A percentile compares a stretch with the other conserved stretches of the same genome.
Evolutionary conservation across 2,888 invertebrate species (phyloP).

Genomic region (Lapara coniferarum): DNA sequence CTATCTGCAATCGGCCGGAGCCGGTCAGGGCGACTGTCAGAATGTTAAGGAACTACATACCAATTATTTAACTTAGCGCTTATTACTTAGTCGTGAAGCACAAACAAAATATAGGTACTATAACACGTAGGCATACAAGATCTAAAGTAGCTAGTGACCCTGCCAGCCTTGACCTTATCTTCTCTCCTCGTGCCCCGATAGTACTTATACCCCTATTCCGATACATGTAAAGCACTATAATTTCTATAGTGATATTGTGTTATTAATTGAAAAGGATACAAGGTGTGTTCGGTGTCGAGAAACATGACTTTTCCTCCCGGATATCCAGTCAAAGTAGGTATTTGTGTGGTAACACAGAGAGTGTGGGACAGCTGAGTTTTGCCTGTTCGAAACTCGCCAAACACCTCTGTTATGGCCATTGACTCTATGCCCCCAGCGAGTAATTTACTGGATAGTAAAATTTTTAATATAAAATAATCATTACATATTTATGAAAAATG

Average conservation of each 20-base stretch:
- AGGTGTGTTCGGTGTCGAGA: conserved; percentile 92
- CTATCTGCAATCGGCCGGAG: conserved; percentile 88
- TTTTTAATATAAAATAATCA: not conserved
- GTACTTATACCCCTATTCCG: no score
- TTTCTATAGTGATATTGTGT: no score
- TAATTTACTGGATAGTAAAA: conserved; percentile 82
- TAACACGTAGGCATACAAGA: no score
- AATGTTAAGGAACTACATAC: conserved; percentile 35
- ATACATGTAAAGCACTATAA: no score
- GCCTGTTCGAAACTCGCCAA: conserved; percentile 92
- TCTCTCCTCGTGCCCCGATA: no score
- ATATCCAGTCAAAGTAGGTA: conserved; percentile 87
- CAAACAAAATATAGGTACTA: no score
- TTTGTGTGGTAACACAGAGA: conserved; percentile 90
- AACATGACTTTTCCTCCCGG: conserved; percentile 92
- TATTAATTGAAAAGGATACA: conserved; percentile 85
- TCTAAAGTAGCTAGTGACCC: no score
- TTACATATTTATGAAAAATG: not conserved
- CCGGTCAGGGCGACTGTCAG: conserved; percentile 87
- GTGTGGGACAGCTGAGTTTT: conserved; percentile 93
- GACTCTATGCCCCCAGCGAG: conserved; percentile 92
- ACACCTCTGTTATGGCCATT: conserved; percentile 93
- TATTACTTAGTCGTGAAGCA: no score
- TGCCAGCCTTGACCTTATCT: no score
- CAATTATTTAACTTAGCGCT: no score